Base-by-base conservation (phyloP, 2,888 invertebrate genomes). In the Dryocosmus kuriphilus region DNA sequence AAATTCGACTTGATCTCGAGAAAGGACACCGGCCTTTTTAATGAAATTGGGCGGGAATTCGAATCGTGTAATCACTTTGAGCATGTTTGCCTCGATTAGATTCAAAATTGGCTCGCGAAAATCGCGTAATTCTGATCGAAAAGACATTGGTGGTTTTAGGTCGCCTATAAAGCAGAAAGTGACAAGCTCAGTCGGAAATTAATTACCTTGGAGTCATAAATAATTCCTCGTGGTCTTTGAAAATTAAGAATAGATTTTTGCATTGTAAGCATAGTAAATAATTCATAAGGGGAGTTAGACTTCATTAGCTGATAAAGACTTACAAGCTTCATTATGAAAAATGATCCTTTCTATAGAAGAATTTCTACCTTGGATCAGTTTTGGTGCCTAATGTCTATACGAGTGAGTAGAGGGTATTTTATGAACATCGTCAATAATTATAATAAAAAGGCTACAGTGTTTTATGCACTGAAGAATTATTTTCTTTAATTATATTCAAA, bases 31-130 rank as follows among this genome's bases (percentile, higher is more conserved):
- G 51, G 71, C 30, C 30, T 71, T 51, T 51, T 51, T 51, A 71
- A 71, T 71, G 71, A 71, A 71, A 71, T 41, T 71, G 71, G 71
- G 46, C 71, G 71, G 71, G 41, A 51, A 71, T 30, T 51, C 27
- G 22, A 71, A 71, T 71, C 30, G 30, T 27, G 51, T 30, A 51
- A 71, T 30, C 71, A n/a, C 27, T 71, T 46, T 46, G 41, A 16
- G n/a, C 71, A 51, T 65, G 38, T 65, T 22, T 71, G 30, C 27
- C 11, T 30, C 24, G 71, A 71, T 71, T 51, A 71, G n/a, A 71
- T 51, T 30, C 19, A 51, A 51, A 57, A 67, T 19, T 71, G 27
- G 71, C 51, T 71, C 71, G 30, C 30, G 71, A 51, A 30, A 51
- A 71, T 71, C 27, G n/a, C 30, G n/a, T 9, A 30, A 71, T 41